Conservation (phyloP, 2,113 vertebrate species). For the Ceyx cyanopectus region DNA sequence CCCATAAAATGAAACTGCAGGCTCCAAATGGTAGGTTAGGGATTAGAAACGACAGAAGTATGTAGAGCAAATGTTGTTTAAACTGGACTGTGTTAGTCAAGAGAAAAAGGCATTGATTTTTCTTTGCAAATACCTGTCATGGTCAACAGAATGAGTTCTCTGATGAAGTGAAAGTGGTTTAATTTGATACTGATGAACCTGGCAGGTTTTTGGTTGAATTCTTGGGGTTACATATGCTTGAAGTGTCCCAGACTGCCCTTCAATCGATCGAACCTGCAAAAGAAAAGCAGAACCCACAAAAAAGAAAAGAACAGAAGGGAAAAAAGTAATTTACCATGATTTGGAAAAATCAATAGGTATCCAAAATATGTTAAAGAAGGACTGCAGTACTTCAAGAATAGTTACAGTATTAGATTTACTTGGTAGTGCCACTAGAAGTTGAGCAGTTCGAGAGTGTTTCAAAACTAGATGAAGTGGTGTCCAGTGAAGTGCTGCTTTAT, state of each 20-base stretch:
- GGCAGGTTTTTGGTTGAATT: conserved; percentile 96
- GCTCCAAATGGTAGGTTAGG: neutral
- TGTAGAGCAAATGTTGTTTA: neutral
- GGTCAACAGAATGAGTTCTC: conserved; percentile 88
- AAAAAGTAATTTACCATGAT: neutral
- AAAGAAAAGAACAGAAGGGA: neutral
- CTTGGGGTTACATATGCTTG: conserved; percentile 95
- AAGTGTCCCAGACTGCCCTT: conserved; percentile 95
- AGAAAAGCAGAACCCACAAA: neutral
- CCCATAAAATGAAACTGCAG: neutral
- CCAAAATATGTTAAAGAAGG: neutral
- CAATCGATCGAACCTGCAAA: conserved; percentile 92
- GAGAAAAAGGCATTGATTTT: neutral
- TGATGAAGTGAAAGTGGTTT: conserved; percentile 98
- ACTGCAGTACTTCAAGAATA: neutral
- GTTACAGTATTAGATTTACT: neutral
- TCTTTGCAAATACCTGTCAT: conserved; percentile 81
- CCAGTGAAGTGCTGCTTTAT: neutral
- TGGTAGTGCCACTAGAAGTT: neutral
- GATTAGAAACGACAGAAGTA: neutral
- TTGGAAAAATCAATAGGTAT: neutral
- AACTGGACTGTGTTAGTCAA: neutral
- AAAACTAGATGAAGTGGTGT: neutral
- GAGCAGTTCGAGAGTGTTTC: neutral
- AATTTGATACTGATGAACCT: conserved; percentile 93